Percentiles rank a stretch among this genome's conserved stretches.
These are phyloP conservation scores for Oreohelix idahoensis DNA, from an alignment of 1,140 invertebrate species.

Conservation along the genomic window DNA sequence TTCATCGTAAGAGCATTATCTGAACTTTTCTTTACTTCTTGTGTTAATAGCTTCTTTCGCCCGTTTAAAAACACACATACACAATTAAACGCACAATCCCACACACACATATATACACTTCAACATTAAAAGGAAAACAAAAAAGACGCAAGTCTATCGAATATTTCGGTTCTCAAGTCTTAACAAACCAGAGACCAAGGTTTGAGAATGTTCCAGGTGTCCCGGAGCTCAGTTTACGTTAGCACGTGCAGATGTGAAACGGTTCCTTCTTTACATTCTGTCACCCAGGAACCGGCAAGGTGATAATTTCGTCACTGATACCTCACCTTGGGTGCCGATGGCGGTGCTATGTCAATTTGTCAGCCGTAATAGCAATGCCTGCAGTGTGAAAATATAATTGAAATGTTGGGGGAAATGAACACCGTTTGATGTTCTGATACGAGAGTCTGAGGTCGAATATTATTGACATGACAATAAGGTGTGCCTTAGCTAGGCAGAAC, in stretches of 20 bases:
- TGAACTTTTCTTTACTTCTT: too few relatives aligned
- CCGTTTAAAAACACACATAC: too few relatives aligned
- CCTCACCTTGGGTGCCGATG: neutral
- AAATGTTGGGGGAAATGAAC: neutral
- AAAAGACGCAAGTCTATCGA: neutral
- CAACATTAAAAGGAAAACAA: too few relatives aligned
- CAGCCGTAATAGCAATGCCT: neutral
- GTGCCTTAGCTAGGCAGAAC: too few relatives aligned
- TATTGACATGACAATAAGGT: too few relatives aligned
- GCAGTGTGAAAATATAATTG: neutral
- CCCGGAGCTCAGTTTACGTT: neutral
- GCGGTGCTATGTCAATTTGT: slow-evolving; percentile 12
- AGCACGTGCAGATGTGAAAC: neutral
- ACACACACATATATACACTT: too few relatives aligned
- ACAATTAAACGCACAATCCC: too few relatives aligned
- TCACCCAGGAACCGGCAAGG: neutral
- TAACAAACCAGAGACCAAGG: neutral
- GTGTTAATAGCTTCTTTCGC: too few relatives aligned
- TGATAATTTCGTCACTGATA: neutral
- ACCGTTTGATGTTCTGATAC: neutral
- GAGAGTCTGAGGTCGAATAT: neutral
- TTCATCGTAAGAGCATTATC: too few relatives aligned
- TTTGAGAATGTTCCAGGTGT: neutral
- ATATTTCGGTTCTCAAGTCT: neutral
- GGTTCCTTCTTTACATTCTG: neutral